A percentile compares a stretch with the other conserved stretches of the same genome.
phyloP scores from a whole-genome alignment of 2,888 invertebrate species.

The Latheticus oryzae region DNA sequence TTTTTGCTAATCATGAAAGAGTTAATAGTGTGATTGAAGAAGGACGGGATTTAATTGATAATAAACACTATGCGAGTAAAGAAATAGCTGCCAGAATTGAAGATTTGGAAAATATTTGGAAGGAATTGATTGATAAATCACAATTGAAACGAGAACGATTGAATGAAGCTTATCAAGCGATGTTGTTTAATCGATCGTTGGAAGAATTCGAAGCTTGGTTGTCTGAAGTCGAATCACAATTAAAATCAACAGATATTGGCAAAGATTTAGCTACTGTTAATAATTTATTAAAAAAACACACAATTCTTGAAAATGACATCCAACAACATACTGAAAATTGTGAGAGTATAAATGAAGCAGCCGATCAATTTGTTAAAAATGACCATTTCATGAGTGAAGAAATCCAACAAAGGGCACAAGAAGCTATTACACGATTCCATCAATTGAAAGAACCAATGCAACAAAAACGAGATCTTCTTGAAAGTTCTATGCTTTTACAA shows the following conservation, averaged over 20 bases:
- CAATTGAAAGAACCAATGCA: slow-evolving; percentile 88
- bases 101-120: slow-evolving; percentile 89
- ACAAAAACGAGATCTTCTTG: slow-evolving; percentile 90
- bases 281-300: slow-evolving; percentile 83
- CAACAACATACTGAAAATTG: slow-evolving; percentile 86
- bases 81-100: slow-evolving; percentile 88
- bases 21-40: slow-evolving; percentile 85
- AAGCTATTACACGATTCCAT: slow-evolving; percentile 71
- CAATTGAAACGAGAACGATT: slow-evolving; percentile 85
- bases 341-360: slow-evolving; percentile 81
- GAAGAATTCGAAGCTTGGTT: slow-evolving; percentile 96
- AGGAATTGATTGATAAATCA: slow-evolving; percentile 84
- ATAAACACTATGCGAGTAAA: slow-evolving; percentile 87
- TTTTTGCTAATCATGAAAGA: slow-evolving; percentile 88
- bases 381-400: slow-evolving; percentile 93
- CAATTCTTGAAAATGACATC: slow-evolving; percentile 88
- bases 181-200: slow-evolving; percentile 86
- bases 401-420: slow-evolving; percentile 79
- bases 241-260: slow-evolving; percentile 81
- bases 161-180: slow-evolving; percentile 91
- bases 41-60: slow-evolving; percentile 79
- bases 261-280: slow-evolving; percentile 90
- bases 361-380: slow-evolving; percentile 80
- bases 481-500: slow-evolving; percentile 88
- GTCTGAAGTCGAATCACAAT: slow-evolving; percentile 84